These are phyloP conservation scores for Dryas iulia DNA, from an alignment of 1,140 invertebrate species.

Conservation along the genomic window DNA sequence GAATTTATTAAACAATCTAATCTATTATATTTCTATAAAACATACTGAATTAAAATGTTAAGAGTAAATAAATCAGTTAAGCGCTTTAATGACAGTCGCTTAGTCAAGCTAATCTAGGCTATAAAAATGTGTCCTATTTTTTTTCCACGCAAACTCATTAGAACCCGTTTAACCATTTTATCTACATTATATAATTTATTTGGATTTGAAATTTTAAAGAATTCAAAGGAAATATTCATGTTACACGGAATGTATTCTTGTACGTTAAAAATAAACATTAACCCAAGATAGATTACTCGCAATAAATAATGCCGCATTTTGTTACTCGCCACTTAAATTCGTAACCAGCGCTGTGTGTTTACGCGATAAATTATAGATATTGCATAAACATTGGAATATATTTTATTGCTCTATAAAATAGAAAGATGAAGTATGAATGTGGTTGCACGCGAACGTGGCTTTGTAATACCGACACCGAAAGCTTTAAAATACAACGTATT, in stretches of 20 bases:
- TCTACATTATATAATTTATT: too few species aligned
- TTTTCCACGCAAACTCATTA: too few species aligned
- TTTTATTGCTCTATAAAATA: constrained; percentile 69
- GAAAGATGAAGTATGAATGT: constrained; percentile 42
- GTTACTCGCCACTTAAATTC: constrained; percentile 36
- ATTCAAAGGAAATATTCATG: background rate
- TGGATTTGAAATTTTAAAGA: too few species aligned
- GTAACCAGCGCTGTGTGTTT: constrained; percentile 52
- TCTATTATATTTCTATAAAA: too few species aligned
- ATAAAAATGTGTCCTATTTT: too few species aligned
- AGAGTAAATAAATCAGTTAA: too few species aligned
- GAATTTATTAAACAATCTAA: too few species aligned
- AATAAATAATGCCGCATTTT: constrained; percentile 8
- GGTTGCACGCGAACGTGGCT: background rate
- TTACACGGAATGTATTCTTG: too few species aligned
- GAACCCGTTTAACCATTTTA: too few species aligned
- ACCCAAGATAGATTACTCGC: background rate
- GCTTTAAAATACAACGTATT: background rate
- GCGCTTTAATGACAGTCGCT: too few species aligned
- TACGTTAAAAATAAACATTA: background rate
- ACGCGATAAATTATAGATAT: constrained; percentile 70
- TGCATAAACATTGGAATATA: constrained; percentile 69
- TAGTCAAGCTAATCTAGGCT: too few species aligned
- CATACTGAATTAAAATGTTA: too few species aligned
- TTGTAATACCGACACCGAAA: background rate